Base-by-base conservation (phyloP, 1,140 invertebrate species). In the Lordiphosa collinella region DNA sequence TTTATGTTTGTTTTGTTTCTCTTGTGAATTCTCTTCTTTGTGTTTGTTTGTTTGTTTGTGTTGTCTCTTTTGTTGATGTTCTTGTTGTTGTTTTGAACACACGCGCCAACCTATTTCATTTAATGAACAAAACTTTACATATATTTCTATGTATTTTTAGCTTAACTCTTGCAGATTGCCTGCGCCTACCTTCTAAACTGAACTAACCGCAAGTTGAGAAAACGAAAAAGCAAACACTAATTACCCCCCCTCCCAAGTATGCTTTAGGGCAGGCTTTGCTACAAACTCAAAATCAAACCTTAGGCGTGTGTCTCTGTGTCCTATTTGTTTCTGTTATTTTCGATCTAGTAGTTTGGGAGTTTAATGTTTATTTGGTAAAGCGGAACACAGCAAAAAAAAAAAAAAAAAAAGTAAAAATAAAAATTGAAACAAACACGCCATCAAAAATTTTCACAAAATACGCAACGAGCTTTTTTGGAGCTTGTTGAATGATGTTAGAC, bases 91-190 rank as follows among this genome's bases (percentile, higher is more conserved):
- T 29, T 29, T 29, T 29, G 7, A 29, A 29, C 25, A 29, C 25
- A 29, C 25, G 25, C 25, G 25, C 25, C 7, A 29, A 29, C 7
- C 25, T 0, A 29, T 29, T 29, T 29, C 25, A 29, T 29, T 29
- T 29, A 29, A 29, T 29, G 25, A 29, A 29, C 18, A 29, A 29
- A 29, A 29, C 25, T 29, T 29, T 64, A 47, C 76, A 54, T 54
- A 59, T 68, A 70, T 75, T 69, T 84, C 58, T 84, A 73, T 85
- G 80, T 84, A 84, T 78, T 84, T 84, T 84, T 84, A 85, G 79
- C 73, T 84, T 66, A 73, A 73, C 68, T 78, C 60, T 84, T 72
- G 68, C 78, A 84, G 79, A 65, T 73, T 67, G 67, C 78, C 64
- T 55, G 57, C 60, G 37, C 37, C 43, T 52, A 61, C 63, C 46